Conservation (phyloP, 2,888 invertebrate species). For the Nomada fabriciana region DNA sequence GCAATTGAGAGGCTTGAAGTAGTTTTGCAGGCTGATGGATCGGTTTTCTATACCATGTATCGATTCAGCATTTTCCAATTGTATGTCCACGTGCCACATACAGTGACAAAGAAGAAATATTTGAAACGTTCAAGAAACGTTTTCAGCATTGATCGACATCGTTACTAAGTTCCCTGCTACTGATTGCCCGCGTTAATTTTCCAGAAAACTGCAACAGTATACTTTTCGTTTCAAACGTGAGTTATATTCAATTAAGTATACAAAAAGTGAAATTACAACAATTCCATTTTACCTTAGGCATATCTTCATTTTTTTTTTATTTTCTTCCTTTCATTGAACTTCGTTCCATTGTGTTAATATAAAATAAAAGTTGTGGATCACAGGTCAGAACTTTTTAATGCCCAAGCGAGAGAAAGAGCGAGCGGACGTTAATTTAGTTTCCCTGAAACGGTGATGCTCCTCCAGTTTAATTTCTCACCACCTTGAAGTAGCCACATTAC, state of each 20-base stretch:
- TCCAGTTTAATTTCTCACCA: slow-evolving; percentile 39
- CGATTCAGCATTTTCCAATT: slow-evolving; percentile 8
- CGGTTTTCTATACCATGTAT: slow-evolving; percentile 20
- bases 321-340: not conserved
- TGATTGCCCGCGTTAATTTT: not conserved
- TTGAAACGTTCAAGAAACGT: slow-evolving; percentile 10
- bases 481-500: slow-evolving; percentile 20
- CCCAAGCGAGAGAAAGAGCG: slow-evolving; percentile 9
- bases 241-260: not conserved
- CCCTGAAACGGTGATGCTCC: slow-evolving; percentile 16
- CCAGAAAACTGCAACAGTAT: not conserved
- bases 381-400: slow-evolving; percentile 15
- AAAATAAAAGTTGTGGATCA: slow-evolving; percentile 11
- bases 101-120: slow-evolving; percentile 10
- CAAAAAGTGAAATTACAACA: not conserved
- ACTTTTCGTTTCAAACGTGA: not conserved
- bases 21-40: not conserved
- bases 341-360: not conserved
- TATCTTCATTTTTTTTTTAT: not conserved
- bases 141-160: slow-evolving; percentile 20
- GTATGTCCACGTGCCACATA: not conserved
- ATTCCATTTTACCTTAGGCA: not conserved
- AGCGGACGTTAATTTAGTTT: slow-evolving; percentile 39
- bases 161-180: not conserved
- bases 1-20: slow-evolving; percentile 5